These are phyloP conservation scores for Cephalotes varians DNA, from an alignment of 2,888 invertebrate species.

Conservation along the genomic window DNA sequence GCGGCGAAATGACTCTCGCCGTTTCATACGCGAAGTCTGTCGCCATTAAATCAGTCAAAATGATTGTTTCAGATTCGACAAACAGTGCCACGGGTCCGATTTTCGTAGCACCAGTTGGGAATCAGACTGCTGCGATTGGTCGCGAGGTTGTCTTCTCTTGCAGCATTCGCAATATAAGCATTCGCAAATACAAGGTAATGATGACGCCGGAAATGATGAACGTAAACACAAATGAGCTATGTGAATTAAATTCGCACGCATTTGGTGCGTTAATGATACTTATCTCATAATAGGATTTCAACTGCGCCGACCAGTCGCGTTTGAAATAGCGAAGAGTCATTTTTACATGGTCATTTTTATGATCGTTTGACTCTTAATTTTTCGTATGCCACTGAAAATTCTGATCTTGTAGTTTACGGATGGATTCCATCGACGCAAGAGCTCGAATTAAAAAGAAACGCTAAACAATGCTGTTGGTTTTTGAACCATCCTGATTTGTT, in stretches of 20 bases:
- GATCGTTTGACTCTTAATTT: slow-evolving; percentile 13
- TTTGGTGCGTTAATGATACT: slow-evolving; percentile 10
- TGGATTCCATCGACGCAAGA: not conserved
- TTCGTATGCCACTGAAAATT: not conserved
- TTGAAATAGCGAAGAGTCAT: slow-evolving; percentile 6
- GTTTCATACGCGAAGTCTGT: not conserved
- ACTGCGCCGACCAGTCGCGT: not conserved
- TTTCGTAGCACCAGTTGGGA: slow-evolving; percentile 83
- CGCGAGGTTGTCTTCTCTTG: slow-evolving; percentile 84
- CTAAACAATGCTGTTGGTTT: not conserved
- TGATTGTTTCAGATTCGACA: slow-evolving; percentile 78
- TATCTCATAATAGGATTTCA: slow-evolving; percentile 12
- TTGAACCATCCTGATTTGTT: slow-evolving; percentile 11
- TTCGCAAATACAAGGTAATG: slow-evolving; percentile 81
- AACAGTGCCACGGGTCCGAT: slow-evolving; percentile 76
- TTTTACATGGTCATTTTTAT: no score
- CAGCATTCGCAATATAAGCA: slow-evolving; percentile 83
- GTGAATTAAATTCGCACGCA: slow-evolving; percentile 54
- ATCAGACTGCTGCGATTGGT: slow-evolving; percentile 84
- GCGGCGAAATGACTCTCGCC: not conserved
- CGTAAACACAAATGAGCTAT: slow-evolving; percentile 37
- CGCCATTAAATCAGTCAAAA: not conserved
- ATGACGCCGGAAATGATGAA: slow-evolving; percentile 6
- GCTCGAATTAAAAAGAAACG: slow-evolving; percentile 11
- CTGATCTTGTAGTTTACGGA: not conserved